Evolutionary conservation across 2,113 vertebrate species (phyloP), one percentile per base, ranked within the genome.

Genomic region (Pluvianellus socialis): DNA sequence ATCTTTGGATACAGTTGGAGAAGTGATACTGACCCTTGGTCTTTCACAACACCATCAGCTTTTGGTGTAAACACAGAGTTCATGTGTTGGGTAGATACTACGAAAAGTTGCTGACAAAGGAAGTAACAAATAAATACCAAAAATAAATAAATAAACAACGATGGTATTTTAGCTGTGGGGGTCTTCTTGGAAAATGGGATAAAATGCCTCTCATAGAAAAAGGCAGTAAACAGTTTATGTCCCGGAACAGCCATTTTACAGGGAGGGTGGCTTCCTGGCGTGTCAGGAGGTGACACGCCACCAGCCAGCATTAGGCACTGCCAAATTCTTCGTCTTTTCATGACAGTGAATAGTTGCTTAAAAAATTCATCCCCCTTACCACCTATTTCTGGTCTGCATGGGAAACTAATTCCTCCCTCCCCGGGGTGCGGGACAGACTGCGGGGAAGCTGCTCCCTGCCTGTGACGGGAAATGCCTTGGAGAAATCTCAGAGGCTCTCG

Each of bases 51-150:
- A 50, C 56, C 92, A 82, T 21, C 73, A 4, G 59, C 59, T 90
- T 74, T 63, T 30, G 92, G 50, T 87, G 90, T 87, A 93, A 95
- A 95, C 92, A 97, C n/a, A 87, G 73, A 93, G 90, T 90, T 96
- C 84, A 55, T 47, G 87, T 12, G 38, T 47, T 95, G 87, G 76
- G 77, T 68, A 85, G 56, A 77, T 42, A 79, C 61, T 23, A n/a
- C 63, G 73, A 90, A 89, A 93, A 65, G 92, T 94, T 87, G 50
- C 42, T 53, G 84, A 91, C 77, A 85, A 87, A 74, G 62, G 81
- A 82, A 94, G n/a, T 52, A 93, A 84, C 77, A 95, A 89, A 92
- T 73, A 94, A 92, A 86, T 52, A 86, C 2, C 6, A 4, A 1
- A 85, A 85, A 61, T 4, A 94, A 88, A 73, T 35, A 92, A 70